phyloP scores from a whole-genome alignment of 2,888 invertebrate genomes.

The Stictocephala bisonia region DNA sequence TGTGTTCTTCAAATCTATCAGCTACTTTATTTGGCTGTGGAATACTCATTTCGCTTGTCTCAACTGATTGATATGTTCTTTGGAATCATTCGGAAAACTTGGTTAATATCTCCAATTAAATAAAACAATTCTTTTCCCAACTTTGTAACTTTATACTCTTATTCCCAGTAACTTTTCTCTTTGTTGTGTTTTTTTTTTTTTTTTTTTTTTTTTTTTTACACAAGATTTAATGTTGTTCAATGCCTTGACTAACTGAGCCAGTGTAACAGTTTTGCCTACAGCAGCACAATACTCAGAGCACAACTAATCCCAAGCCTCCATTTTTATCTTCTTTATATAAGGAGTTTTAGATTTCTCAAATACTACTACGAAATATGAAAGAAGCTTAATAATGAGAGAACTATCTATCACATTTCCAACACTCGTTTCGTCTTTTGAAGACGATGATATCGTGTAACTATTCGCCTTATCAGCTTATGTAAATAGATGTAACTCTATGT shows the following conservation, averaged over 20 bases:
- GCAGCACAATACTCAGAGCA: conserved; percentile 3
- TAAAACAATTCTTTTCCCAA: not conserved
- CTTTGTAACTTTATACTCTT: not conserved
- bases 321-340: conserved; percentile 1
- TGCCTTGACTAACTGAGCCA: conserved; percentile 2
- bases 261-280: not conserved
- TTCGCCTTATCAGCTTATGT: not conserved
- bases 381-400: not conserved
- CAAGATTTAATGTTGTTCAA: conserved; percentile 5
- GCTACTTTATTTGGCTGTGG: not conserved
- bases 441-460: not conserved
- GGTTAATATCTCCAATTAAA: not conserved
- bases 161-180: conserved; percentile 3
- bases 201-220: too few relatives aligned
- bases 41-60: not conserved
- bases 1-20: conserved; percentile 2
- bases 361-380: not conserved
- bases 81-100: not conserved
- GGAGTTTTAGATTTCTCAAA: conserved; percentile 5
- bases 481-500: not conserved
- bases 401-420: not conserved
- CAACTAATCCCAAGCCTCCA: not conserved
- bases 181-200: too few relatives aligned
- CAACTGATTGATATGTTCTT: not conserved
- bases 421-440: not conserved